Evolutionary conservation across 2,113 vertebrate genomes (phyloP).

Genomic region (Hystrix brachyura): DNA sequence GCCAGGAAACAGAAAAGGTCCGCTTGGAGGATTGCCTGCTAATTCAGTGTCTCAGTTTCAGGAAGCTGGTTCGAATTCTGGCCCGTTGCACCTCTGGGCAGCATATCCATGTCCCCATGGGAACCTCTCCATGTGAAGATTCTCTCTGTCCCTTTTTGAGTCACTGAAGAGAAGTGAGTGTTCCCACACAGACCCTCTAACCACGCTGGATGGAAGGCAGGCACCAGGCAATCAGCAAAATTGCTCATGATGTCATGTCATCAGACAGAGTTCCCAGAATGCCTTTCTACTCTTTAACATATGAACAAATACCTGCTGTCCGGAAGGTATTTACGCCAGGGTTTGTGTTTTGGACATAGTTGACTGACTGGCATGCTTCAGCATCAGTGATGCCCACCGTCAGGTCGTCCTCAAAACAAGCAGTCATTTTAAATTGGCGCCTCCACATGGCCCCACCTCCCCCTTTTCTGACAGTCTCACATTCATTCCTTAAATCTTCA

Average conservation of each 20-base stretch:
- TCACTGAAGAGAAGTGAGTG: neutral
- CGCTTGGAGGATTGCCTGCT: constrained; percentile 53
- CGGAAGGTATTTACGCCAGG: neutral
- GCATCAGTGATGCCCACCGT: neutral
- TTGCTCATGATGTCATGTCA: neutral
- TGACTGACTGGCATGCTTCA: neutral
- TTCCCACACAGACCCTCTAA: neutral
- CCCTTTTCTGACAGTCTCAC: neutral
- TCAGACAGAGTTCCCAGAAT: neutral
- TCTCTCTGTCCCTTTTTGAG: neutral
- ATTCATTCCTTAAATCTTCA: neutral
- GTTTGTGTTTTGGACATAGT: neutral
- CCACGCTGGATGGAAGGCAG: too few species aligned
- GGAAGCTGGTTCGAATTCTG: constrained; percentile 16
- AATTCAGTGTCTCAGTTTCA: constrained; percentile 66
- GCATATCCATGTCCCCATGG: neutral
- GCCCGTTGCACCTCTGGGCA: neutral
- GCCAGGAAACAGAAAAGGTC: constrained; percentile 72
- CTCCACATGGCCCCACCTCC: neutral
- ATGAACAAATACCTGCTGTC: neutral
- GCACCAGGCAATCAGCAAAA: too few species aligned
- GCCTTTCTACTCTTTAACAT: neutral
- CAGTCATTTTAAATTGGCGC: neutral
- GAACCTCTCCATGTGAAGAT: neutral
- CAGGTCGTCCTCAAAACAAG: neutral